phyloP scores from a whole-genome alignment of 2,797 vertebrate genomes.

The Dendrocincla tyrannina region DNA sequence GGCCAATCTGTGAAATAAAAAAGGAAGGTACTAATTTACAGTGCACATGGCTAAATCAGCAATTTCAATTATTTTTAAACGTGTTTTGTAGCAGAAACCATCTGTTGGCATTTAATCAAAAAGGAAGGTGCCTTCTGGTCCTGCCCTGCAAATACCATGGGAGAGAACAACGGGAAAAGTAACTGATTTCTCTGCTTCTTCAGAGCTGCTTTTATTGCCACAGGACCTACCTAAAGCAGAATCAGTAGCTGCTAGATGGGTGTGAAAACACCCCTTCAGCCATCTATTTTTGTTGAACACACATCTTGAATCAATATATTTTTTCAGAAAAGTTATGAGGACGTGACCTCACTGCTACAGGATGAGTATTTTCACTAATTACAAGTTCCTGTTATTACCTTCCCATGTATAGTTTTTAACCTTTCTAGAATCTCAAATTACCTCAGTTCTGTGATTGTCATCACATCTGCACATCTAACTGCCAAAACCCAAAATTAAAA shows the following conservation, averaged over 20 bases:
- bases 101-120: not conserved
- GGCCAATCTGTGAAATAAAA: not conserved
- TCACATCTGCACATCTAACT: not conserved
- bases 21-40: not conserved
- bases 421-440: not conserved
- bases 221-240: not conserved
- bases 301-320: not conserved
- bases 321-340: not conserved
- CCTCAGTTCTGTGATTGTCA: not conserved
- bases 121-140: not conserved
- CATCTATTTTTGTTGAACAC: not conserved
- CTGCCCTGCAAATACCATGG: not conserved
- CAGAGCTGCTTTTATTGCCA: not conserved
- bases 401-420: not conserved
- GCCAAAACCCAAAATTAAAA: not conserved
- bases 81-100: not conserved
- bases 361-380: not conserved
- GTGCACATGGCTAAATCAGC: not conserved
- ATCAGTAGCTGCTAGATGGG: not conserved
- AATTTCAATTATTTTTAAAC: not conserved
- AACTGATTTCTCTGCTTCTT: not conserved
- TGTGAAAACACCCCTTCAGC: not conserved
- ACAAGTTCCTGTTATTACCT: not conserved
- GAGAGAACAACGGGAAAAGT: not conserved
- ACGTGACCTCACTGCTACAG: not conserved